Evolutionary conservation across 2,888 invertebrate species (phyloP).

Genomic region (Diachrysia chrysitis): DNA sequence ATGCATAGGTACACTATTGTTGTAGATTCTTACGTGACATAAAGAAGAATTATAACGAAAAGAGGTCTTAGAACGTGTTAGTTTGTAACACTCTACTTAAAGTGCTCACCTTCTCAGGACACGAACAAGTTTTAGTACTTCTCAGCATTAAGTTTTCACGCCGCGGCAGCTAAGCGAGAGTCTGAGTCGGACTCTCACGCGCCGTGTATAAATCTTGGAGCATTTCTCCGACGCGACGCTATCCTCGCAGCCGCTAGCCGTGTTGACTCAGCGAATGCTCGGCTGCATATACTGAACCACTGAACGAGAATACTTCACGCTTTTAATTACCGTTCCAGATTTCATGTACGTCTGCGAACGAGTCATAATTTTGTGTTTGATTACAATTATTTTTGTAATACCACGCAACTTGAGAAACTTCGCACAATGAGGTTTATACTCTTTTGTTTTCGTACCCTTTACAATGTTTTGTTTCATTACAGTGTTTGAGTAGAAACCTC

Average conservation of each 20-base stretch:
- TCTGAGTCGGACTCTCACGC: constrained; percentile 57
- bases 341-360: constrained; percentile 21
- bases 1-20: not conserved
- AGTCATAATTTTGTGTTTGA: constrained; percentile 24
- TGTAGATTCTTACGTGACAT: not conserved
- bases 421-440: constrained; percentile 43
- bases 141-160: constrained; percentile 78
- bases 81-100: constrained; percentile 32
- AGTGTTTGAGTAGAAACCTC: constrained; percentile 40
- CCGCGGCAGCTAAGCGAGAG: constrained; percentile 64
- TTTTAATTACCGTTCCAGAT: constrained; percentile 49
- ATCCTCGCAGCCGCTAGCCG: constrained; percentile 22
- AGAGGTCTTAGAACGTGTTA: constrained; percentile 22
- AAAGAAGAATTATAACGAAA: constrained; percentile 21
- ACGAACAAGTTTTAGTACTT: constrained; percentile 77
- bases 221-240: constrained; percentile 53
- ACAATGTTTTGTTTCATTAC: constrained; percentile 37
- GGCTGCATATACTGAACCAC: constrained; percentile 43
- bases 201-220: constrained; percentile 64
- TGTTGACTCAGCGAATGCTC: constrained; percentile 41
- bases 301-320: constrained; percentile 35
- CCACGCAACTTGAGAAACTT: constrained; percentile 25
- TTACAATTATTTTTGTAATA: constrained; percentile 34
- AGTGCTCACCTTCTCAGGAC: constrained; percentile 41
- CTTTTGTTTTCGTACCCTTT: constrained; percentile 42